Evolutionary conservation across 1,140 invertebrate genomes (phyloP).

Genomic region (Eulimnadia texana): DNA sequence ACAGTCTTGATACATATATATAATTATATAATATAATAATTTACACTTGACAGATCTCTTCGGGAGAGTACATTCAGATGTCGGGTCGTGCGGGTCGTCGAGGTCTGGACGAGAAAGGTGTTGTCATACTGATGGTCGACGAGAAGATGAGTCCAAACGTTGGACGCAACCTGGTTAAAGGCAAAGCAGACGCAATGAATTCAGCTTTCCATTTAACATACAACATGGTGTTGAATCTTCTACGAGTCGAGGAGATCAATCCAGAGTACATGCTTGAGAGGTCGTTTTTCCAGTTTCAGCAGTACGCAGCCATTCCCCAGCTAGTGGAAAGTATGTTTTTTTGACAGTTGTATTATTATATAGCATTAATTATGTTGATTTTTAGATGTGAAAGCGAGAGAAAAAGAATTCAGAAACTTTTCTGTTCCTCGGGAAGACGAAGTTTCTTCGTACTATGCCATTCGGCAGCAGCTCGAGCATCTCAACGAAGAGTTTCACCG

Average conservation of each 20-base stretch:
- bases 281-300: conserved; percentile 98
- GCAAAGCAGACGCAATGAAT: conserved; percentile 88
- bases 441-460: conserved; percentile 67
- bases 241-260: conserved; percentile 97
- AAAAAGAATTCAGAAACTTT: conserved; percentile 46
- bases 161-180: conserved; percentile 77
- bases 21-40: background rate
- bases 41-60: conserved; percentile 50
- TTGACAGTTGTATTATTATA: conserved; percentile 6
- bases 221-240: conserved; percentile 96
- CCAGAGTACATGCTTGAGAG: conserved; percentile 98
- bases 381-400: conserved; percentile 55
- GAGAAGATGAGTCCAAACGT: conserved; percentile 81
- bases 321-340: conserved; percentile 30
- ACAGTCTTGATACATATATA: background rate
- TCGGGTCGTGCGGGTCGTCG: conserved; percentile 91
- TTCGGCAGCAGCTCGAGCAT: conserved; percentile 62
- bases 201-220: conserved; percentile 98
- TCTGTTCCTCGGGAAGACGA: conserved; percentile 55
- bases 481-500: conserved; percentile 55
- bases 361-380: conserved; percentile 16
- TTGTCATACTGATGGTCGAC: conserved; percentile 97
- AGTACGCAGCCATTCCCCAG: conserved; percentile 83
- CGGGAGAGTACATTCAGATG: conserved; percentile 99
- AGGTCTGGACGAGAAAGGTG: conserved; percentile 94